Evolutionary conservation across 2,113 vertebrate species (phyloP).

Genomic region (Hemicordylus capensis): DNA sequence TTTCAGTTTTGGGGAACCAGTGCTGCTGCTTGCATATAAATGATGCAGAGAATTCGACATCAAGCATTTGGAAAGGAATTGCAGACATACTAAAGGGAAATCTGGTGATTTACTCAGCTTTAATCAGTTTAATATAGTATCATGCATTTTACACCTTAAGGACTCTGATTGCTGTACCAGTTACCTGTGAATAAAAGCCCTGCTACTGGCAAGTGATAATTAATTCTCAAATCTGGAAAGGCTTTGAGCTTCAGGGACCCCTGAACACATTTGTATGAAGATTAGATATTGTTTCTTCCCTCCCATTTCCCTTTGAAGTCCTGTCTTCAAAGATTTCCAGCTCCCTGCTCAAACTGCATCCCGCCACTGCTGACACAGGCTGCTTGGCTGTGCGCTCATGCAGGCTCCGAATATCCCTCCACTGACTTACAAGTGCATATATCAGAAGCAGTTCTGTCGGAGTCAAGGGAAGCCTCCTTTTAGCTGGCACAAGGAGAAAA

Average conservation of each 20-base stretch:
- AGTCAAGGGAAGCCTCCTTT: not conserved
- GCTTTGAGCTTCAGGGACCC: slow-evolving; percentile 69
- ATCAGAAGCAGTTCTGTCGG: not conserved
- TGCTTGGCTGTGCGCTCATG: slow-evolving; percentile 44
- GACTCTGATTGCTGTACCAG: slow-evolving; percentile 54
- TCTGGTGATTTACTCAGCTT: slow-evolving; percentile 59
- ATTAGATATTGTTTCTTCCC: slow-evolving; percentile 79
- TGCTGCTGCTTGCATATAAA: slow-evolving; percentile 31
- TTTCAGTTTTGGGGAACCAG: slow-evolving; percentile 35
- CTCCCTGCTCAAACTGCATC: slow-evolving; percentile 55
- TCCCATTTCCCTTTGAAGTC: slow-evolving; percentile 73
- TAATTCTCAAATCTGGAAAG: slow-evolving; percentile 78
- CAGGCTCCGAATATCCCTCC: slow-evolving; percentile 46
- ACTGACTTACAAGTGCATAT: not conserved
- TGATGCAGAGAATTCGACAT: slow-evolving; percentile 45
- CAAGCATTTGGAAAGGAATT: slow-evolving; percentile 53
- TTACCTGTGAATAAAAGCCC: slow-evolving; percentile 75
- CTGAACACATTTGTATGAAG: slow-evolving; percentile 74
- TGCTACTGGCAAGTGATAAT: slow-evolving; percentile 77
- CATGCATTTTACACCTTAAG: slow-evolving; percentile 72
- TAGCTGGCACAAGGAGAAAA: fast-evolving
- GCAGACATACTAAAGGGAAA: slow-evolving; percentile 53
- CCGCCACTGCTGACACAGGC: slow-evolving; percentile 57
- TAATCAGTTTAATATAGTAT: slow-evolving; percentile 68
- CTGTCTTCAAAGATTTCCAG: slow-evolving; percentile 73